phyloP scores from a whole-genome alignment of 2,113 vertebrate species.

The Muscicapa adusta region DNA sequence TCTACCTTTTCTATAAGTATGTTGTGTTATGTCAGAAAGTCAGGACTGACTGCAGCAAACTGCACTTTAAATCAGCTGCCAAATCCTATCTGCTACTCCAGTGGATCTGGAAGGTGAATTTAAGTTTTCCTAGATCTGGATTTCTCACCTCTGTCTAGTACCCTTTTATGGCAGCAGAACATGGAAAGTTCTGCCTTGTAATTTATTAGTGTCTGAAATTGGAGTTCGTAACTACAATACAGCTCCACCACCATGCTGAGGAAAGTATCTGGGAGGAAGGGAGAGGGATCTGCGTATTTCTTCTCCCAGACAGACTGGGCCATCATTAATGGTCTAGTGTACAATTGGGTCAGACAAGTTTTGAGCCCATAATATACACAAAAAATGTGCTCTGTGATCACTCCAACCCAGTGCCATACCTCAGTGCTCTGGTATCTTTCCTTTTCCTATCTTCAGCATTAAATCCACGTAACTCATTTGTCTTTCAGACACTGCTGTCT shows the following conservation, averaged over 20 bases:
- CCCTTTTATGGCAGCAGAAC: neutral
- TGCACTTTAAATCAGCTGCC: neutral
- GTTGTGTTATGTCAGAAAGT: neutral
- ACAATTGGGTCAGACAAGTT: neutral
- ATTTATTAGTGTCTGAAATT: constrained; percentile 18
- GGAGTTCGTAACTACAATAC: neutral
- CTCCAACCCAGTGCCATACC: neutral
- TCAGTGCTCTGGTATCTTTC: neutral
- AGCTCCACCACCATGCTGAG: neutral
- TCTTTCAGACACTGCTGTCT: neutral
- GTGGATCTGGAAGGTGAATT: neutral
- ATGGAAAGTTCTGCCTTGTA: neutral
- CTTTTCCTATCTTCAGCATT: neutral
- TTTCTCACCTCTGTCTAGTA: neutral
- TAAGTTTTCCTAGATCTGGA: neutral
- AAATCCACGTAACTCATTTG: neutral
- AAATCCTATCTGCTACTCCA: neutral
- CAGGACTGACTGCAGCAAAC: neutral
- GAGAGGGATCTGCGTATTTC: neutral
- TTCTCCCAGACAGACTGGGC: neutral
- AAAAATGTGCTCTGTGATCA: neutral
- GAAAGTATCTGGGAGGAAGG: neutral
- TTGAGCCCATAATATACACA: neutral
- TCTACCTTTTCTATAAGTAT: neutral
- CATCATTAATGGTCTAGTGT: neutral